phyloP scores from a whole-genome alignment of 1,140 invertebrate species.

The Penaeus japonicus region DNA sequence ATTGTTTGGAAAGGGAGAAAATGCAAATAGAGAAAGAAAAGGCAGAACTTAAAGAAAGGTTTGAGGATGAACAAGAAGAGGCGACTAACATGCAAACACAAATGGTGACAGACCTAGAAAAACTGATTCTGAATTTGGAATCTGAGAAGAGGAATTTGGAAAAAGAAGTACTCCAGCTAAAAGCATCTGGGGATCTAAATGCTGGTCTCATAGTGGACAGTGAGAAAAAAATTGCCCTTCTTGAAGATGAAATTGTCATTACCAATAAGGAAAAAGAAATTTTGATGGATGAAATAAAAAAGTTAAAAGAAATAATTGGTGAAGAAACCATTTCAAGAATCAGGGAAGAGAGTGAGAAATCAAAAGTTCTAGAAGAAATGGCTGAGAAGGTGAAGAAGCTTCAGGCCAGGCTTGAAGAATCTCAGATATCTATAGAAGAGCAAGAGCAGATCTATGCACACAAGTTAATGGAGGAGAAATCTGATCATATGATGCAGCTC shows the following conservation, averaged over 20 bases:
- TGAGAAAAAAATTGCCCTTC: slow-evolving; percentile 31
- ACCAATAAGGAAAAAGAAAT: slow-evolving; percentile 28
- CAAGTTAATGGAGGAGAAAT: slow-evolving; percentile 27
- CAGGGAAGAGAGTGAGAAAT: not conserved
- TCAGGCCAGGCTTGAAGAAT: not conserved
- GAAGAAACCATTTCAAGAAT: slow-evolving; percentile 33
- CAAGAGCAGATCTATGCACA: slow-evolving; percentile 26
- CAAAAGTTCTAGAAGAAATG: slow-evolving; percentile 10
- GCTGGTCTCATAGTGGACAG: slow-evolving; percentile 3
- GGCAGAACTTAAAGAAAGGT: slow-evolving; percentile 50
- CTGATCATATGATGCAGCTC: slow-evolving; percentile 3
- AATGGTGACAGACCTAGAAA: slow-evolving; percentile 57
- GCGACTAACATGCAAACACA: slow-evolving; percentile 53
- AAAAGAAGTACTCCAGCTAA: slow-evolving; percentile 26
- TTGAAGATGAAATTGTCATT: slow-evolving; percentile 21
- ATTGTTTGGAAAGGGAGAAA: slow-evolving; percentile 36
- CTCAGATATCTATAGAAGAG: slow-evolving; percentile 21
- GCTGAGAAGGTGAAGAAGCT: not conserved
- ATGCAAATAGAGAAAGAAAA: slow-evolving; percentile 58
- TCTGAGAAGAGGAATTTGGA: slow-evolving; percentile 43
- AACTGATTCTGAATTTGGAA: slow-evolving; percentile 53
- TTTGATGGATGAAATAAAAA: slow-evolving; percentile 30
- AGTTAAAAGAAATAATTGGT: slow-evolving; percentile 36
- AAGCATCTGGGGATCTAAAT: slow-evolving; percentile 19
- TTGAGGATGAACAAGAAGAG: slow-evolving; percentile 54